Evolutionary conservation across 1,140 invertebrate genomes (phyloP).

Genomic region (Arctopsyche grandis): DNA sequence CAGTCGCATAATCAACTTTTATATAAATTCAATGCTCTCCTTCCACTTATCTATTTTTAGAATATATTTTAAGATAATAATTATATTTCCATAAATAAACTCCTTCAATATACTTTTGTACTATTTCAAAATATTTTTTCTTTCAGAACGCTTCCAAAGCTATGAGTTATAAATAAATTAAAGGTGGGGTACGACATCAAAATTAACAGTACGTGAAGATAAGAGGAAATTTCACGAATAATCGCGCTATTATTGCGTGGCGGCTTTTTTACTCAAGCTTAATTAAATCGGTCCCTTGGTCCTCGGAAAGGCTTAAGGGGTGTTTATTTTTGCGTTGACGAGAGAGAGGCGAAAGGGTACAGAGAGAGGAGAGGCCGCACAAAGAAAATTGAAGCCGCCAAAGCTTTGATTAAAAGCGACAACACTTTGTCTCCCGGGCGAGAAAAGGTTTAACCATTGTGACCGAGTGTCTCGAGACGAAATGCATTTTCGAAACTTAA

Average conservation of each 20-base stretch:
- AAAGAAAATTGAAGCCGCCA: conserved; percentile 19
- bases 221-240: neutral
- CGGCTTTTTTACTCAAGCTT: neutral
- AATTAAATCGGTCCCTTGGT: conserved; percentile 6
- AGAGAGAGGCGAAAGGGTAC: neutral
- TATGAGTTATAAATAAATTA: too few species aligned
- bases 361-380: neutral
- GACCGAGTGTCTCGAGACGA: neutral
- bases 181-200: too few species aligned
- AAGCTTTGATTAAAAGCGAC: conserved; percentile 19
- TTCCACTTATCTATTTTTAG: too few species aligned
- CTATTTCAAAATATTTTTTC: too few species aligned
- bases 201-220: too few species aligned
- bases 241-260: conserved; percentile 15
- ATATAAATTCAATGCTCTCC: too few species aligned
- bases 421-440: neutral
- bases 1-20: too few species aligned
- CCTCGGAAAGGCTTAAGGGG: neutral
- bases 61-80: too few species aligned
- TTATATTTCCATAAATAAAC: too few species aligned
- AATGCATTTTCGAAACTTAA: conserved; percentile 20
- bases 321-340: conserved; percentile 1
- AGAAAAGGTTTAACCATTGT: neutral
- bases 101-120: too few species aligned
- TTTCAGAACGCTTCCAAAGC: too few species aligned